Base-by-base conservation (phyloP, 2,113 vertebrate species). In the Boulengeromyrus knoepffleri region DNA sequence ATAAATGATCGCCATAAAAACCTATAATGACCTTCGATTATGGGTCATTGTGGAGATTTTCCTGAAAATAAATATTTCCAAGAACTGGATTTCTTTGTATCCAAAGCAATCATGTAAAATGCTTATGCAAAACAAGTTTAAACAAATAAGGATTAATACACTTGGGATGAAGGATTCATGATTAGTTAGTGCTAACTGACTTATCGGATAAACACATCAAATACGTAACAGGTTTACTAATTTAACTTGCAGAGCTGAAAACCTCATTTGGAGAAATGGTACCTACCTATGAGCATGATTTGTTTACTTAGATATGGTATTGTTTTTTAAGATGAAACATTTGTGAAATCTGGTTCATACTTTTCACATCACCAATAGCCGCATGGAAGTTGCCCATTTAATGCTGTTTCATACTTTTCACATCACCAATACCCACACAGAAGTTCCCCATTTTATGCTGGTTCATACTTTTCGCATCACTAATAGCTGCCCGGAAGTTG, bases 381-480 rank as follows among this genome's bases (percentile, higher is more conserved):
- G 0, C 31, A 5, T 15, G 12, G 50, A 15, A 12, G n/a, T 36
- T 74, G 27, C 27, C 21, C 49, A 3, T 50, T 50, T 15, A 3
- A 50, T 50, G 12, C 49, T 52, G 15, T 0, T 52, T 52, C 50
- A 17, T 17, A 52, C 15, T 52, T 52, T 52, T 52, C 50, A 17
- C 50, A 17, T 52, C 15, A 52, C 50, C 15, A 52, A 52, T 15
- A 52, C 1, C 13, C 0, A 0, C 0, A 0, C 0, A 0, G 13
- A 52, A 52, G 50, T 50, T 50, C 0, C 49, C 13, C 49, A 3
- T 50, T 49, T 13, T 3, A 50, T 52, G 13, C 50, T 52, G 50
- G 3, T 17, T 52, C 50, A 52, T 52, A 52, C 50, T 52, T 52
- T 52, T 17, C 13, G 1, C 50, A 52, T 52, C 50, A 52, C 15